Evolutionary conservation across 35 echinoderm and acorn worm genomes (phyloP).

Genomic region (Diadema setosum): DNA sequence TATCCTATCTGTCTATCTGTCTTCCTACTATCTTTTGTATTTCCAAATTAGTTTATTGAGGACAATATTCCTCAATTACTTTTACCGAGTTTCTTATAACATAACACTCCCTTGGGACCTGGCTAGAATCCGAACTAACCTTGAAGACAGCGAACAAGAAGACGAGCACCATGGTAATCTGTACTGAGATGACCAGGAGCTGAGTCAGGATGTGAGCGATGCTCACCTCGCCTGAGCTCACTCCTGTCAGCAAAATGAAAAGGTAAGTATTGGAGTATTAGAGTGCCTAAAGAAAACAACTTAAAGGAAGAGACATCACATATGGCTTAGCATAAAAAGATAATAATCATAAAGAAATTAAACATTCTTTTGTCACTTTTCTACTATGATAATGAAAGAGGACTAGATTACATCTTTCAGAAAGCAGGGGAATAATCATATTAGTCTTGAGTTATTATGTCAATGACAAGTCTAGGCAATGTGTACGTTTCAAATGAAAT

Average conservation of each 20-base stretch:
- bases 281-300: neutral
- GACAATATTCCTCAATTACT: neutral
- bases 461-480: too few species aligned
- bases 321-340: too few species aligned
- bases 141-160: conserved; percentile 83
- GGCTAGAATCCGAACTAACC: too few species aligned
- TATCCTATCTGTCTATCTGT: neutral
- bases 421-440: too few species aligned
- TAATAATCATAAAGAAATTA: too few species aligned
- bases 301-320: too few species aligned
- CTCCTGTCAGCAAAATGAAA: conserved; percentile 27
- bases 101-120: too few species aligned
- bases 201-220: conserved; percentile 74
- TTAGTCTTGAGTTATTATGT: too few species aligned
- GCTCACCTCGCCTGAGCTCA: conserved; percentile 73
- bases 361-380: too few species aligned
- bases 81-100: neutral
- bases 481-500: too few species aligned
- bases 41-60: neutral
- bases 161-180: conserved; percentile 70
- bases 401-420: too few species aligned
- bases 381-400: too few species aligned
- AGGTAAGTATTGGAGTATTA: neutral
- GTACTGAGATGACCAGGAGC: conserved; percentile 75
- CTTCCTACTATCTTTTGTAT: neutral